phyloP scores from a whole-genome alignment of 2,113 vertebrate species.

The Lagopus leucura region DNA sequence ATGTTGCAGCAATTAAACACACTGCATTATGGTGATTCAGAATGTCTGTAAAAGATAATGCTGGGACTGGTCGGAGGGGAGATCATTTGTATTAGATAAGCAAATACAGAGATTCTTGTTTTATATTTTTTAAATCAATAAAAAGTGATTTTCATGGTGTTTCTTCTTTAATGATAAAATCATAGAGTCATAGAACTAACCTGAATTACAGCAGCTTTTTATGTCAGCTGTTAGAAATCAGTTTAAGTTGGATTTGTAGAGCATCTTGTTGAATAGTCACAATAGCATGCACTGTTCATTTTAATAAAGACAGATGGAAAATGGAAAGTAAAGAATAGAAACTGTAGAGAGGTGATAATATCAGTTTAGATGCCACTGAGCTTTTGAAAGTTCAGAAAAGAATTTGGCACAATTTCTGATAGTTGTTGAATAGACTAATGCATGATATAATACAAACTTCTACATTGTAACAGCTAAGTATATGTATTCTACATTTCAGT shows the following conservation, averaged over 20 bases:
- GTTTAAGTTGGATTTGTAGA: not conserved
- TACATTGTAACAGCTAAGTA: not conserved
- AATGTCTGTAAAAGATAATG: not conserved
- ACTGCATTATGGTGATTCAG: not conserved
- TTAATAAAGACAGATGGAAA: not conserved
- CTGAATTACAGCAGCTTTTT: not conserved
- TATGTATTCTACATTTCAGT: not conserved
- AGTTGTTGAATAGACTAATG: not conserved
- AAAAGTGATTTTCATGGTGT: not conserved
- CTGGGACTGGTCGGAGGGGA: not conserved
- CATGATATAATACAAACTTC: not conserved
- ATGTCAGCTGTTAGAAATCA: not conserved
- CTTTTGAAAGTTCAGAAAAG: not conserved
- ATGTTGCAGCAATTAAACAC: not conserved
- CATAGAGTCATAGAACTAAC: not conserved
- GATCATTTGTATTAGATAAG: not conserved
- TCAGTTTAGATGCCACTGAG: not conserved
- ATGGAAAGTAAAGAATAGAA: not conserved
- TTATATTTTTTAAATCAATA: conserved; percentile 33
- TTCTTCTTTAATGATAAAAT: not conserved
- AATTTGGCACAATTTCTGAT: not conserved
- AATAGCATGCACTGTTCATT: not conserved
- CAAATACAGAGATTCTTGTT: not conserved
- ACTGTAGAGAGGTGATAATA: not conserved
- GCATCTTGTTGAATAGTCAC: not conserved